A percentile compares a stretch with the other conserved stretches of the same genome.
phyloP scores from a whole-genome alignment of 2,888 invertebrate genomes.

The Incurvaria masculella region DNA sequence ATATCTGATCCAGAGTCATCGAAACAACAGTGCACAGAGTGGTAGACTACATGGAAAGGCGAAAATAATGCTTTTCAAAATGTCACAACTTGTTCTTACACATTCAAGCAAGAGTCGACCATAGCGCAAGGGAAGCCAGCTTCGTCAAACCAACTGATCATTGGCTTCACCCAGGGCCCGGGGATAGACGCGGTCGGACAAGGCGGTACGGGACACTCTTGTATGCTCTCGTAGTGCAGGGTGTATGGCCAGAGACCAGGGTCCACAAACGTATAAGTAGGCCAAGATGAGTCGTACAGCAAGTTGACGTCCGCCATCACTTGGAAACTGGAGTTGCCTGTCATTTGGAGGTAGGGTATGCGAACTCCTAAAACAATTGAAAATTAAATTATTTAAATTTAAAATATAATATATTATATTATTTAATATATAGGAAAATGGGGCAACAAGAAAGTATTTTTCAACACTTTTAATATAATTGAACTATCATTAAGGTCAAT shows the following conservation, averaged over 20 bases:
- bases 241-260: conserved; percentile 67
- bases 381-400: too few relatives aligned
- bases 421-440: too few relatives aligned
- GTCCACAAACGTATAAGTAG: conserved; percentile 34
- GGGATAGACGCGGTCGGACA: conserved; percentile 58
- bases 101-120: conserved; percentile 49
- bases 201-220: conserved; percentile 53
- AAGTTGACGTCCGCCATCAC: conserved; percentile 50
- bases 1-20: too few relatives aligned
- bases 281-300: conserved; percentile 62
- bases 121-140: conserved; percentile 50
- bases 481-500: too few relatives aligned
- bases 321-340: conserved; percentile 55
- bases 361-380: conserved; percentile 39
- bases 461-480: too few relatives aligned
- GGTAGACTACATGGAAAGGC: too few relatives aligned
- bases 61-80: too few relatives aligned
- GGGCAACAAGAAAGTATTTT: too few relatives aligned
- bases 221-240: conserved; percentile 54
- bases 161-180: conserved; percentile 65
- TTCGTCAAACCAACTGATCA: conserved; percentile 53
- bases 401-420: too few relatives aligned
- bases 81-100: too few relatives aligned
- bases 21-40: too few relatives aligned
- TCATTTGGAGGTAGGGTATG: conserved; percentile 55